These are phyloP conservation scores for Carlito syrichta DNA, from an alignment of 2,113 vertebrate genomes.

Conservation along the genomic window DNA sequence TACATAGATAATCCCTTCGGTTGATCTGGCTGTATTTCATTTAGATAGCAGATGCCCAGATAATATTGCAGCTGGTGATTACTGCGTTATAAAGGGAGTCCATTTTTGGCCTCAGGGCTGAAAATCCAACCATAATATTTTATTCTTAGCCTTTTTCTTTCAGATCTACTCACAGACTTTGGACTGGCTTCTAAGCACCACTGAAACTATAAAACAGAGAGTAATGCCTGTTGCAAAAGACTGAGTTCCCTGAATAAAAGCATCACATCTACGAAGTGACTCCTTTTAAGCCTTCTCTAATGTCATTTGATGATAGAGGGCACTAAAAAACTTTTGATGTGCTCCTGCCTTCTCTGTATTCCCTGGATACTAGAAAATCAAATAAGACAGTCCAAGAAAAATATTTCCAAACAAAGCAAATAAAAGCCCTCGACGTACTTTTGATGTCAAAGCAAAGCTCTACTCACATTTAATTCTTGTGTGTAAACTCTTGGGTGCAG, in stretches of 20 bases:
- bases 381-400: constrained; percentile 54
- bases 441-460: constrained; percentile 70
- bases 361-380: constrained; percentile 47
- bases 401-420: constrained; percentile 78
- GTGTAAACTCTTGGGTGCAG: constrained; percentile 71
- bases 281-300: background rate
- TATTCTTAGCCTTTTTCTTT: background rate
- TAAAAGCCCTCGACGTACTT: constrained; percentile 41
- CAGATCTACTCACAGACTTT: background rate
- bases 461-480: constrained; percentile 78
- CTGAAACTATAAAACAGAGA: background rate
- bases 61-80: background rate
- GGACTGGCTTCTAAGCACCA: background rate
- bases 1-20: background rate
- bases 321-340: background rate
- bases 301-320: background rate
- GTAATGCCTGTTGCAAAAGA: background rate
- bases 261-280: background rate
- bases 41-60: background rate
- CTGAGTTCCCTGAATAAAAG: background rate
- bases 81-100: background rate
- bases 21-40: background rate
- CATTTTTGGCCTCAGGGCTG: background rate
- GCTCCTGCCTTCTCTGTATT: constrained; percentile 20
- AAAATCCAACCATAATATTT: background rate